phyloP scores from a whole-genome alignment of 2,797 vertebrate species.

The Aratinga solstitialis region DNA sequence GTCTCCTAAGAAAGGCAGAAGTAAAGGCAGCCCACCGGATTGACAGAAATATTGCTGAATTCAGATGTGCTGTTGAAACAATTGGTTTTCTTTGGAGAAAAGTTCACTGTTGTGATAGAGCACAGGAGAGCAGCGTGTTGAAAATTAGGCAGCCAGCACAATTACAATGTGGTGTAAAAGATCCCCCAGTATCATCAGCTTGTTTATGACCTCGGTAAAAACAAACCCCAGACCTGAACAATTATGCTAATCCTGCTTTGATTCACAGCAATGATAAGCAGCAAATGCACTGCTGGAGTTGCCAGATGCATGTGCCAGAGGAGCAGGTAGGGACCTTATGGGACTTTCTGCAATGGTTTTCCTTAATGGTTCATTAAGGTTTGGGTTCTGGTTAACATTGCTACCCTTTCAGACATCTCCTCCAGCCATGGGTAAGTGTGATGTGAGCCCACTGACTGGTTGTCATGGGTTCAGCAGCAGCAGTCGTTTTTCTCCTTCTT shows the following conservation, averaged over 20 bases:
- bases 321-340: neutral
- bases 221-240: neutral
- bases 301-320: rapidly evolving
- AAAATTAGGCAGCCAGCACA: conserved; percentile 30
- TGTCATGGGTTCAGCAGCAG: neutral
- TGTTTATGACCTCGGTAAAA: conserved; percentile 45
- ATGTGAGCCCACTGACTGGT: neutral
- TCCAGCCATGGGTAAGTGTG: rapidly evolving
- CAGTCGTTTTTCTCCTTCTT: too few species aligned
- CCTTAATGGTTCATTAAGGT: neutral
- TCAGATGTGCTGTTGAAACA: conserved; percentile 10
- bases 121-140: neutral
- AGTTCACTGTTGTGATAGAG: neutral
- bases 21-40: conserved; percentile 31
- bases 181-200: neutral
- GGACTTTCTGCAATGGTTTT: neutral
- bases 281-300: neutral
- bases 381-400: neutral
- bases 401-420: neutral
- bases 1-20: conserved; percentile 51
- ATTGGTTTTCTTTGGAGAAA: conserved; percentile 16
- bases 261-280: conserved; percentile 18
- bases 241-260: conserved; percentile 21
- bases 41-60: conserved; percentile 19
- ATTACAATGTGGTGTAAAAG: neutral